phyloP scores from a whole-genome alignment of 2,113 vertebrate genomes.

The Pelobates fuscus region DNA sequence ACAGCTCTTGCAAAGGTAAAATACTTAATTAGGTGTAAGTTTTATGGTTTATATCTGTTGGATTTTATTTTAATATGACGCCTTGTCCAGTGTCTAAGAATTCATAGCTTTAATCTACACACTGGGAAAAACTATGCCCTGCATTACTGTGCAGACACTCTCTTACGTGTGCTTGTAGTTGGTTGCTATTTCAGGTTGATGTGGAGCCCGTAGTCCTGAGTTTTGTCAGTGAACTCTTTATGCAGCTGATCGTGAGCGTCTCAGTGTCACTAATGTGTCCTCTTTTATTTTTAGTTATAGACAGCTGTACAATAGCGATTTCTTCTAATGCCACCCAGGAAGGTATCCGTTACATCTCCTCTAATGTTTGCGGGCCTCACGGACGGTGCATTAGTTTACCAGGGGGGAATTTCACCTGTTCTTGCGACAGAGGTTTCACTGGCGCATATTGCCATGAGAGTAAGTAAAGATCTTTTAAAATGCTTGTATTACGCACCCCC shows the following conservation, averaged over 20 bases:
- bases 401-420: conserved; percentile 90
- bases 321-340: conserved; percentile 74
- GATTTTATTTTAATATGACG: neutral
- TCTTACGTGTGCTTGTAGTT: conserved; percentile 7
- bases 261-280: conserved; percentile 38
- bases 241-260: conserved; percentile 30
- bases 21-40: neutral
- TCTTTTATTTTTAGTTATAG: conserved; percentile 77
- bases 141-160: neutral
- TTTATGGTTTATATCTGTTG: neutral
- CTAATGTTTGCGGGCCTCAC: conserved; percentile 88
- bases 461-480: conserved; percentile 66
- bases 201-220: neutral
- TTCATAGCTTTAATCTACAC: neutral
- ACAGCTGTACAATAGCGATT: conserved; percentile 87
- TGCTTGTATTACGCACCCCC: too few relatives aligned
- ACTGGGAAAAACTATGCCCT: neutral
- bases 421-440: conserved; percentile 89
- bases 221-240: conserved; percentile 37
- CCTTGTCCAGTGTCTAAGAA: neutral
- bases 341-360: conserved; percentile 74
- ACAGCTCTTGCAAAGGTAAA: conserved; percentile 84
- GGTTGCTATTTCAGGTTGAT: conserved; percentile 23
- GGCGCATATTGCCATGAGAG: conserved; percentile 95
- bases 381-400: conserved; percentile 88